Conservation (phyloP, 2,797 vertebrate species). For the Hypotaenidia philippensis region DNA sequence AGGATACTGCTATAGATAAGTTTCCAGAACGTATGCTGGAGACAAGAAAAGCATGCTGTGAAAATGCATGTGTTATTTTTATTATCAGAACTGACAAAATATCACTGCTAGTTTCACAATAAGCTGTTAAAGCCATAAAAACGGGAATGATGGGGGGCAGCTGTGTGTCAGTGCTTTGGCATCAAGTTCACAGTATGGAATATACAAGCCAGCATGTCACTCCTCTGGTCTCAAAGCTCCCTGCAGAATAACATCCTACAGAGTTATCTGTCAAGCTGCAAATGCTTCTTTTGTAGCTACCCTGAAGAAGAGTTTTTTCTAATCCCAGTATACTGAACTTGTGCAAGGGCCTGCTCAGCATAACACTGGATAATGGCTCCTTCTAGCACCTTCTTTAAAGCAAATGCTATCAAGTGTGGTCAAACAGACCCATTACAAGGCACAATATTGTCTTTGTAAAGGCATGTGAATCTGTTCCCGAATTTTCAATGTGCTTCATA, state of each 20-base stretch:
- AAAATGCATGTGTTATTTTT: slow-evolving; percentile 18
- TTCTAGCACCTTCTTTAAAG: not conserved
- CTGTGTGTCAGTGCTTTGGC: not conserved
- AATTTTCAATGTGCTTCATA: not conserved
- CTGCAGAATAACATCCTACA: not conserved
- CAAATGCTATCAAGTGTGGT: not conserved
- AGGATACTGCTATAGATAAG: not conserved
- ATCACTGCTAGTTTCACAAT: slow-evolving; percentile 1
- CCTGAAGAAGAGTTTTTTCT: not conserved
- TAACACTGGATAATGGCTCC: not conserved
- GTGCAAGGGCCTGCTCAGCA: not conserved
- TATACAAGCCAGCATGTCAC: not conserved
- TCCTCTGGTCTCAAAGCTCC: not conserved
- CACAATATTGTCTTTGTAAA: not conserved
- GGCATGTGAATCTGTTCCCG: not conserved
- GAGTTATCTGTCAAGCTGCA: not conserved
- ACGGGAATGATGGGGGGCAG: not conserved
- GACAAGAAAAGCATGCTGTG: not conserved
- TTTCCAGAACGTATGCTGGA: not conserved
- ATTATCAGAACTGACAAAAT: slow-evolving; percentile 9
- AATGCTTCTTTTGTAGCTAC: not conserved
- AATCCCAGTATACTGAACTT: not conserved
- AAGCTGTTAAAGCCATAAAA: slow-evolving; percentile 3
- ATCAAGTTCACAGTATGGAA: not conserved
- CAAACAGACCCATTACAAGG: not conserved